Evolutionary conservation across 2,888 invertebrate species (phyloP), one percentile per base, ranked within the genome.

Genomic region (Callyntrura guangdongensis): DNA sequence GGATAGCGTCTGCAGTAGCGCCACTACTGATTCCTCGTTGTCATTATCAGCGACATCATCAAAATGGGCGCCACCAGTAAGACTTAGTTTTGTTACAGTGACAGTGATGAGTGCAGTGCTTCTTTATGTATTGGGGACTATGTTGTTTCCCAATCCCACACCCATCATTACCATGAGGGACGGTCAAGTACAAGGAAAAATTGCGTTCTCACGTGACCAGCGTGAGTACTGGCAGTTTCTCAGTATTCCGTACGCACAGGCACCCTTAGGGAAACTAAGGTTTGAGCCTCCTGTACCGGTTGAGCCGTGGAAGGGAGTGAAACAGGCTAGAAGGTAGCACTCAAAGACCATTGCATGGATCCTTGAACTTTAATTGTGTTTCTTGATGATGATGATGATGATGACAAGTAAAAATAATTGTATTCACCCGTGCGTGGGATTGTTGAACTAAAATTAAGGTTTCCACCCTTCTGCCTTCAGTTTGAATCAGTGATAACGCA

Each of bases 401-500:
- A n/a, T n/a, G n/a, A n/a, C n/a, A n/a, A n/a, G n/a, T n/a, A n/a
- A n/a, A n/a, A n/a, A n/a, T n/a, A n/a, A n/a, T n/a, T n/a, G n/a
- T n/a, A n/a, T n/a, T n/a, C n/a, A n/a, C n/a, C n/a, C n/a, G n/a
- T n/a, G n/a, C n/a, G n/a, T n/a, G n/a, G n/a, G n/a, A n/a, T n/a
- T n/a, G n/a, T n/a, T n/a, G n/a, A n/a, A n/a, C n/a, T n/a, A n/a
- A n/a, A n/a, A n/a, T n/a, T n/a, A 11, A 47, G n/a, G 0, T 86
- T 83, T 45, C 90, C 90, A 1, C 47, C 81, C 11, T 53, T 86
- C 17, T 91, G 90, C 27, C 45, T 86, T 0, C 90, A 91, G 36
- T 84, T 56, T 22, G 77, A 77, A 4, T 11, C 53, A 4, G 22
- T 77, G 8, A 47, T 89, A 3, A 86, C 86, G 0, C 86, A 87